Conservation (phyloP, 2,113 vertebrate genomes). For the Gila orcuttii region DNA sequence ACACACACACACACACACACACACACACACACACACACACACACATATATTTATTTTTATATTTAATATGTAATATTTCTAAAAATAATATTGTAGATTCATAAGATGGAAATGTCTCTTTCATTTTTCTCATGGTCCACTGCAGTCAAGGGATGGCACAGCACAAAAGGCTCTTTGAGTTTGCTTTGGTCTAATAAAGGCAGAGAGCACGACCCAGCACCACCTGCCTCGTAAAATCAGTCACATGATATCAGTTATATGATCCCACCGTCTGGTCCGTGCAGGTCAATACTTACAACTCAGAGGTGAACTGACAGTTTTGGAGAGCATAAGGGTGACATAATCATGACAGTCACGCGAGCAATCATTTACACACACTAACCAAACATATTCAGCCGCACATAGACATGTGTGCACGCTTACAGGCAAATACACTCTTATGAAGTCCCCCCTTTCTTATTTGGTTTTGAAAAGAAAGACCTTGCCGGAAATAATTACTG, state of each 20-base stretch:
- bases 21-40: too few species aligned
- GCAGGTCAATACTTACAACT: constrained; percentile 71
- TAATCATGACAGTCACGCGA: constrained; percentile 6
- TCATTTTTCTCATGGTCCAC: constrained; percentile 54
- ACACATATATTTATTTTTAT: background rate
- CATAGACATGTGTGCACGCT: constrained; percentile 3
- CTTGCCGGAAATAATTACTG: constrained; percentile 11
- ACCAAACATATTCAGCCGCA: background rate
- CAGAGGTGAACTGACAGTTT: constrained; percentile 68
- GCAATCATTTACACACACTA: constrained; percentile 10
- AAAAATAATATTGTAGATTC: background rate
- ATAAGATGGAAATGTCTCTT: constrained; percentile 47
- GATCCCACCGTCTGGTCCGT: constrained; percentile 63
- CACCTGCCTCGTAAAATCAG: constrained; percentile 74
- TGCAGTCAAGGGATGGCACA: constrained; percentile 57
- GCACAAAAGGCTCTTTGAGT: constrained; percentile 80
- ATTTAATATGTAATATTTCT: too few species aligned
- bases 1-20: background rate
- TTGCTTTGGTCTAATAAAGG: constrained; percentile 78
- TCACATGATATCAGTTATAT: constrained; percentile 77
- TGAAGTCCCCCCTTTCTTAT: background rate
- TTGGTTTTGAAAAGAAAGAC: constrained; percentile 9
- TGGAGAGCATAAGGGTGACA: constrained; percentile 41
- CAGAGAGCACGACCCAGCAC: constrained; percentile 65
- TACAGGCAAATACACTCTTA: background rate